Evolutionary conservation across 2,888 invertebrate species (phyloP).

Genomic region (Epinotia nisella): DNA sequence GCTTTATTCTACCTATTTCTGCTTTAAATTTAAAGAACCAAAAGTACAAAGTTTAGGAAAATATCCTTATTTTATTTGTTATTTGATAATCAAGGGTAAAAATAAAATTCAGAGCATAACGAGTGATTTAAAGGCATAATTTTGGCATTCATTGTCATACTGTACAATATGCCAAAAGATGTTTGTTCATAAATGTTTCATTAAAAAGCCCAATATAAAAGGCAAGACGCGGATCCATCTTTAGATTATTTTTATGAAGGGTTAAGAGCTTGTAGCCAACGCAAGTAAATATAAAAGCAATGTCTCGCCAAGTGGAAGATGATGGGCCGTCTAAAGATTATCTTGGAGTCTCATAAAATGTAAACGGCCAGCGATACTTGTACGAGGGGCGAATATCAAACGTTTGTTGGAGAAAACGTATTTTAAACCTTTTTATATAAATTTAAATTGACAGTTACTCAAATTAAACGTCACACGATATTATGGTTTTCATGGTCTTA

Average conservation of each 20-base stretch:
- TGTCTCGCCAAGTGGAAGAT: slow-evolving; percentile 38
- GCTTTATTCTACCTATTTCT: too few species aligned
- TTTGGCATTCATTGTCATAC: too few species aligned
- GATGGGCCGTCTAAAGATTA: slow-evolving; percentile 38
- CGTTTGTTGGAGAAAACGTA: not conserved
- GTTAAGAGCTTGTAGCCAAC: slow-evolving; percentile 37
- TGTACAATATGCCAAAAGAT: too few species aligned
- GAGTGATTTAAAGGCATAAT: not conserved
- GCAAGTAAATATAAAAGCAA: slow-evolving; percentile 31
- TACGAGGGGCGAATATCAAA: not conserved
- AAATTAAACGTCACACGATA: too few species aligned
- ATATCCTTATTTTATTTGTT: too few species aligned
- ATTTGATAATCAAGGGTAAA: not conserved
- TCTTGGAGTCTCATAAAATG: slow-evolving; percentile 33
- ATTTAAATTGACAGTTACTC: not conserved
- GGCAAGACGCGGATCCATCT: not conserved
- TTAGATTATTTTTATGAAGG: slow-evolving; percentile 38
- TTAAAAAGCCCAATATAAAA: not conserved
- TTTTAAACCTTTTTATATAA: not conserved
- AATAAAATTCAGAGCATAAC: not conserved
- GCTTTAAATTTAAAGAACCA: not conserved
- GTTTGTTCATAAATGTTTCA: not conserved
- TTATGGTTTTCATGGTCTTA: too few species aligned
- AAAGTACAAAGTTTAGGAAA: too few species aligned
- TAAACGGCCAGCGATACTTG: slow-evolving; percentile 1